A percentile compares a stretch with the other conserved stretches of the same genome.
Conservation (phyloP, 2,888 invertebrate species). For the Lamproptera curius region DNA sequence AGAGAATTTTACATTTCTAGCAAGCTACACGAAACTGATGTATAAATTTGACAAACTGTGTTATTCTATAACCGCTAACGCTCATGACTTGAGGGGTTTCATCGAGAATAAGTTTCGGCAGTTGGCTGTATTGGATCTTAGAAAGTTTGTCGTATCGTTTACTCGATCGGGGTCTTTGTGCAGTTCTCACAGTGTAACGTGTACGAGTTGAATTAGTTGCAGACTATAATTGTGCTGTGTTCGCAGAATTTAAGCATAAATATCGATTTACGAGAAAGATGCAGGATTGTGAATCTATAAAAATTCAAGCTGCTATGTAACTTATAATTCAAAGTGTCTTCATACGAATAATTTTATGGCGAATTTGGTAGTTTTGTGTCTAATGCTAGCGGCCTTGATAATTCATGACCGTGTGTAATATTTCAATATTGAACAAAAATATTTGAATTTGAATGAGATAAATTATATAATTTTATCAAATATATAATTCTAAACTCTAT, state of each 20-base stretch:
- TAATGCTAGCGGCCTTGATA: too few species aligned
- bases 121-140: conserved; percentile 50
- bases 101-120: conserved; percentile 45
- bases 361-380: too few species aligned
- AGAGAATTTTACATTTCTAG: not conserved
- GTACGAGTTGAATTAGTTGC: conserved; percentile 5
- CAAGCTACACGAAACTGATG: not conserved
- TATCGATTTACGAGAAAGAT: too few species aligned
- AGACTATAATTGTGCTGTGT: not conserved
- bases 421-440: too few species aligned
- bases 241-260: not conserved
- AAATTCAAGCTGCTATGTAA: too few species aligned
- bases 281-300: too few species aligned
- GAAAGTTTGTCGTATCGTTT: conserved; percentile 51
- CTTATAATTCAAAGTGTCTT: too few species aligned
- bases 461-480: too few species aligned
- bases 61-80: conserved; percentile 5
- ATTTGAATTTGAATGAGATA: too few species aligned
- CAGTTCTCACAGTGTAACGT: conserved; percentile 2
- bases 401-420: too few species aligned
- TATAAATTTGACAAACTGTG: not conserved
- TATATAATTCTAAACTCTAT: too few species aligned
- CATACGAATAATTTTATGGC: too few species aligned
- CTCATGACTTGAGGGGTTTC: conserved; percentile 27
- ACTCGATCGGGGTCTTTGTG: conserved; percentile 30